Evolutionary conservation across 2,888 invertebrate genomes (phyloP).

Genomic region (Hedya salicella): DNA sequence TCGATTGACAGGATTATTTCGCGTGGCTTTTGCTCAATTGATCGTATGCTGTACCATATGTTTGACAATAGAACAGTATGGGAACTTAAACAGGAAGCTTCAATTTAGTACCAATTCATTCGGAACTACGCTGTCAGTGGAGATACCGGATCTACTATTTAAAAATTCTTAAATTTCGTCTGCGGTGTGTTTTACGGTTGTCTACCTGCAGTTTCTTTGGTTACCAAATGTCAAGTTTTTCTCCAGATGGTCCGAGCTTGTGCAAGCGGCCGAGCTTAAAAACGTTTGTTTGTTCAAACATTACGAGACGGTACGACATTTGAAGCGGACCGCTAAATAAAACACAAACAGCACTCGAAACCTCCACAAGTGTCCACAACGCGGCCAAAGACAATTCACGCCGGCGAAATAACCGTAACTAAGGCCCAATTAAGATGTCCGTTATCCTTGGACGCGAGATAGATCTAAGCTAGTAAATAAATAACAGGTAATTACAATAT

Average conservation of each 20-base stretch:
- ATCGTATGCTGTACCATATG: conserved; percentile 76
- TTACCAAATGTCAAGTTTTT: conserved; percentile 78
- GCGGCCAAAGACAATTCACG: conserved; percentile 70
- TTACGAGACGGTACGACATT: conserved; percentile 84
- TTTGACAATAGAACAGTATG: conserved; percentile 71
- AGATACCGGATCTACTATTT: conserved; percentile 66
- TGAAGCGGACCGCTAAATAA: conserved; percentile 83
- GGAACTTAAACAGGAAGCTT: conserved; percentile 81
- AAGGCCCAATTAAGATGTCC: conserved; percentile 79
- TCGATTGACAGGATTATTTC: conserved; percentile 69
- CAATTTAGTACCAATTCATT: conserved; percentile 82
- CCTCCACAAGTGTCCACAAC: conserved; percentile 72
- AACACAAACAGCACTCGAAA: conserved; percentile 79
- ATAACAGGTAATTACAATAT: conserved; percentile 81
- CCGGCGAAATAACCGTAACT: conserved; percentile 74
- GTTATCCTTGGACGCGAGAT: conserved; percentile 77
- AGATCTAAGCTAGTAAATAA: conserved; percentile 73
- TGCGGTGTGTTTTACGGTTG: conserved; percentile 53
- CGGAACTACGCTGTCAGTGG: conserved; percentile 71
- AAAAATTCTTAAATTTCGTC: conserved; percentile 71
- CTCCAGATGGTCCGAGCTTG: conserved; percentile 81
- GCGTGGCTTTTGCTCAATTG: conserved; percentile 80
- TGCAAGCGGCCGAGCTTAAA: conserved; percentile 72
- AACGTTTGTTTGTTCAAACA: conserved; percentile 81
- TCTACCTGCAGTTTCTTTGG: conserved; percentile 64